Evolutionary conservation across 2,113 vertebrate species (phyloP).

Genomic region (Mirounga angustirostris): DNA sequence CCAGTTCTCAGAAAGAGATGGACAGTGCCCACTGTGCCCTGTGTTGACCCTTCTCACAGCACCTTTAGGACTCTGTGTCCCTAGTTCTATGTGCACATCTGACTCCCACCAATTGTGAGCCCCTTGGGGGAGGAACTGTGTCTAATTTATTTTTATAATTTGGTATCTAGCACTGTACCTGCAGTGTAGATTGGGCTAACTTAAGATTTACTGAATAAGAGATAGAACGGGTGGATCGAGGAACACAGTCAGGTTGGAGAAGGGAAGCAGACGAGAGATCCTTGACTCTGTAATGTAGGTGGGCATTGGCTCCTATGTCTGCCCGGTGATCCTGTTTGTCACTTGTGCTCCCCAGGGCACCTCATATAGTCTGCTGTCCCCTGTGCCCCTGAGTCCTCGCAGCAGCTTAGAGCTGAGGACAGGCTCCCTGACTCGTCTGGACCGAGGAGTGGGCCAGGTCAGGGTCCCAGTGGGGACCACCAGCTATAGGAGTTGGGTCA

Average conservation of each 20-base stretch:
- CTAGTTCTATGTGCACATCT: neutral
- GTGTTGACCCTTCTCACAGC: neutral
- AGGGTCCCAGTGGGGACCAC: neutral
- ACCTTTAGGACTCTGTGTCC: neutral
- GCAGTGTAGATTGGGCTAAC: neutral
- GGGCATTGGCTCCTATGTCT: neutral
- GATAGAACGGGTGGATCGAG: neutral
- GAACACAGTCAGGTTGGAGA: neutral
- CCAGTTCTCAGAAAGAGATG: neutral
- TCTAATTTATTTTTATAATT: neutral
- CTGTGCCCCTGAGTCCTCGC: neutral
- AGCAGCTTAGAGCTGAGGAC: neutral
- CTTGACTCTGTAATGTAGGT: neutral
- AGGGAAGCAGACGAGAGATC: neutral
- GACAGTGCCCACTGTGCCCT: fast-evolving
- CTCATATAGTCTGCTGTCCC: neutral
- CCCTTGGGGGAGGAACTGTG: neutral
- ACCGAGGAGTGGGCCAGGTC: neutral
- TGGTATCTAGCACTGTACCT: neutral
- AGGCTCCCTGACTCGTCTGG: neutral
- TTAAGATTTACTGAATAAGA: neutral
- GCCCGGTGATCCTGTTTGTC: neutral
- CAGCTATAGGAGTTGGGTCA: neutral
- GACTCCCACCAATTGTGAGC: neutral
- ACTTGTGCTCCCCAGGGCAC: neutral